phyloP scores from a whole-genome alignment of 2,113 vertebrate species.

The Merops nubicus region DNA sequence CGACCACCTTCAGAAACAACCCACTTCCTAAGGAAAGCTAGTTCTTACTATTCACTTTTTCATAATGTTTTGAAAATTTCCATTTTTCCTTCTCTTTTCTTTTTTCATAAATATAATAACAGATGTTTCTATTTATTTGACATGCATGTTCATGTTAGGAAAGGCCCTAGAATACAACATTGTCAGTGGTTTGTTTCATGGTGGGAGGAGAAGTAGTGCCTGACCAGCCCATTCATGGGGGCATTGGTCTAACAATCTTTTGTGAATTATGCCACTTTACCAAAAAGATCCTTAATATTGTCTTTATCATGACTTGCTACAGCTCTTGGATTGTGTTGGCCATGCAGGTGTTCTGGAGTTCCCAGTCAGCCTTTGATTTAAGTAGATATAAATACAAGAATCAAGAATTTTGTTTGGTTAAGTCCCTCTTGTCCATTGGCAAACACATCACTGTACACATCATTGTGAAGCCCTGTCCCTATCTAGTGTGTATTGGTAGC shows the following conservation, averaged over 20 bases:
- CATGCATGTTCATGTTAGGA: accelerated
- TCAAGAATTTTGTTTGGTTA: not conserved
- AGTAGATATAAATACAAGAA: not conserved
- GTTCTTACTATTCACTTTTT: not conserved
- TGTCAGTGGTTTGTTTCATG: not conserved
- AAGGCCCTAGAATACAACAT: not conserved
- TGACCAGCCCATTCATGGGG: not conserved
- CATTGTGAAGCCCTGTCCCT: not conserved
- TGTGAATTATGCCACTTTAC: not conserved
- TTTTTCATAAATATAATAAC: not conserved
- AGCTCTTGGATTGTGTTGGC: not conserved
- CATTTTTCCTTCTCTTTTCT: not conserved
- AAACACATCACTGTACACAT: not conserved
- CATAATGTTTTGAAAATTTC: not conserved
- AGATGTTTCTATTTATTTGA: not conserved
- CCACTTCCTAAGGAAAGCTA: not conserved
- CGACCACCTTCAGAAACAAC: not conserved
- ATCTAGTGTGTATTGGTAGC: not conserved
- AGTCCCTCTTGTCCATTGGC: not conserved
- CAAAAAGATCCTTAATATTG: not conserved
- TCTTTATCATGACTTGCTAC: not conserved
- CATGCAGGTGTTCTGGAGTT: not conserved
- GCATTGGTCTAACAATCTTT: not conserved
- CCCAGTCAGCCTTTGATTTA: not conserved
- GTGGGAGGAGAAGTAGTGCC: not conserved